Evolutionary conservation across 2,113 vertebrate species (phyloP), one percentile per base, ranked within the genome.

Genomic region (Puntigrus tetrazona): DNA sequence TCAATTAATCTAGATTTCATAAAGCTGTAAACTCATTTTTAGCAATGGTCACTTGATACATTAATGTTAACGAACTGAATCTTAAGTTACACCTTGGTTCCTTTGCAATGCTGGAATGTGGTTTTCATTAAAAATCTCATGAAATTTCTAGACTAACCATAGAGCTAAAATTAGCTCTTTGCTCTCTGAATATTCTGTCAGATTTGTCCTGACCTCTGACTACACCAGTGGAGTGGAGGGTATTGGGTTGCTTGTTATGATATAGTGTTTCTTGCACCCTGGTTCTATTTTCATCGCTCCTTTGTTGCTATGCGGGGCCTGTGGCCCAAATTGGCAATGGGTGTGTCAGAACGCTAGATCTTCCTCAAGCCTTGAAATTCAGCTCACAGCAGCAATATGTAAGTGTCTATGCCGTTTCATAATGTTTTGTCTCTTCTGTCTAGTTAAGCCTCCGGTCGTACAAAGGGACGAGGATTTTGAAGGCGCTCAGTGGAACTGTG

Each of bases 401-500:
- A n/a, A 29, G 14, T 77, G 16, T 70, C 18, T 69, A 5, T 88
- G 63, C 43, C 0, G n/a, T 77, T 5, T 77, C 79, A 36, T 34
- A 70, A 50, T 34, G 18, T n/a, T 11, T 52, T 70, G 27, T 81
- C 4, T 81, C 63, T 45, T 38, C 45, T 25, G 3, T 36, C 29
- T 38, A 81, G 79, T 95, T 84, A 96, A 92, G 59, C 93, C 92
- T 85, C 85, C 90, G 80, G 92, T 89, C 31, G 89, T 95, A 14
- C 96, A 95, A 87, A 96, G 94, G 92, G 98, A 99, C 85, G 98
- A 99, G 92, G 98, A 99, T 91, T 99, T 97, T 10, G 98, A 99
- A 93, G 98, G 98, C 14, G 96, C 96, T 85, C 97, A 97, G 4
- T 99, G 98, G 98, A 97, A 97, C 93, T 99, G 98, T 92, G 96